A percentile compares a stretch with the other conserved stretches of the same genome.
Evolutionary conservation across 2,113 vertebrate genomes (phyloP).

Genomic region (Cygnus buccinator): DNA sequence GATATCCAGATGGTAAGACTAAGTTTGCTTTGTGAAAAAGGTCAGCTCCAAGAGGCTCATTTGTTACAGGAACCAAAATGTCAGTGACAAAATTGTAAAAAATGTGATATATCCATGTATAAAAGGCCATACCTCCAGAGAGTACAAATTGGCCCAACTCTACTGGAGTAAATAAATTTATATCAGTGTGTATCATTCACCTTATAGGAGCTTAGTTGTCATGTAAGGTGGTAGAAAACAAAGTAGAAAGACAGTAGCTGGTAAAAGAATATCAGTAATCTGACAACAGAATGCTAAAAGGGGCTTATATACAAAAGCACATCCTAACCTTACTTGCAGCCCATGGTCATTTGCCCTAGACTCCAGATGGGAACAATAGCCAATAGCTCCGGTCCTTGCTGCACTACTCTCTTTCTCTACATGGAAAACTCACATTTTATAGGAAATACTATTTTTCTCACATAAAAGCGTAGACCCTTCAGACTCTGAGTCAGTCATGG

Average conservation of each 20-base stretch:
- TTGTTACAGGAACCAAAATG: slow-evolving; percentile 38
- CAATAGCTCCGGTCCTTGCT: not conserved
- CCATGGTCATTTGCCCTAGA: not conserved
- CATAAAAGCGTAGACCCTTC: not conserved
- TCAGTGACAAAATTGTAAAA: slow-evolving; percentile 15
- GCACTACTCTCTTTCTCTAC: not conserved
- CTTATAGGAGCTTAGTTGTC: not conserved
- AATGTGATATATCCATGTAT: not conserved
- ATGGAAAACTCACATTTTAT: not conserved
- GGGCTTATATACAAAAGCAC: not conserved
- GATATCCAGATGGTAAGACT: not conserved
- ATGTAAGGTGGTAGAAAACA: not conserved
- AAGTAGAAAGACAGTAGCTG: not conserved
- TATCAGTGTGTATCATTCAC: not conserved
- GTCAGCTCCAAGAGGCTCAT: slow-evolving; percentile 15
- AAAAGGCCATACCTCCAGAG: slow-evolving; percentile 9
- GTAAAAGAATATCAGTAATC: too few relatives aligned
- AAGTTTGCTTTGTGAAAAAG: slow-evolving; percentile 24
- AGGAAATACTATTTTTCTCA: not conserved
- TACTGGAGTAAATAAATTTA: not conserved
- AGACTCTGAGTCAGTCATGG: not conserved
- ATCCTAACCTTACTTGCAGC: not conserved
- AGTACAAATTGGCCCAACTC: not conserved
- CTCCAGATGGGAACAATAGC: not conserved
- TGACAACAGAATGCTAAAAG: not conserved